A percentile compares a stretch with the other conserved stretches of the same genome.
These are phyloP conservation scores for Raillietiella orientalis DNA, from an alignment of 2,888 invertebrate genomes.

Conservation along the genomic window DNA sequence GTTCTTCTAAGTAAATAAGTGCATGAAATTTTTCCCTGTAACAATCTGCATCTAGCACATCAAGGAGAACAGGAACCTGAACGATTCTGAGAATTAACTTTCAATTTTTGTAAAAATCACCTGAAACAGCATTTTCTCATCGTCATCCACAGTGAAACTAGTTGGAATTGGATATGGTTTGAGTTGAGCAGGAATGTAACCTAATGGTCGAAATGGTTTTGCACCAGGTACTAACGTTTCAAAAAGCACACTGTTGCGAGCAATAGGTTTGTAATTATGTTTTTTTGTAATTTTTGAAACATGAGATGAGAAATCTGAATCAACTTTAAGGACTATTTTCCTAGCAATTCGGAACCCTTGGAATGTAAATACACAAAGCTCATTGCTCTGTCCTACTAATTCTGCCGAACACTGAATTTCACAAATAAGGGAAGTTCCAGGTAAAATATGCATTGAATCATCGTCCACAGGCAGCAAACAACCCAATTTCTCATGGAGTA, in stretches of 20 bases:
- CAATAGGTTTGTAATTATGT: too few relatives aligned
- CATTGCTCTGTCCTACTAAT: constrained; percentile 20
- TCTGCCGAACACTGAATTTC: not conserved
- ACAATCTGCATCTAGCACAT: constrained; percentile 18
- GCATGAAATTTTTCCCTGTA: constrained; percentile 35
- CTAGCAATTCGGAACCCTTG: constrained; percentile 24
- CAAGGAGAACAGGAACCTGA: constrained; percentile 9
- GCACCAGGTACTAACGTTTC: constrained; percentile 10
- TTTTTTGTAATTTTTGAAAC: not conserved
- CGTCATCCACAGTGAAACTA: constrained; percentile 13
- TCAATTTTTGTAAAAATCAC: constrained; percentile 8
- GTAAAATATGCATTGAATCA: constrained; percentile 7
- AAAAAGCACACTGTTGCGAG: not conserved
- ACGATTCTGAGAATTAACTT: too few relatives aligned
- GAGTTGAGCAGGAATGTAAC: constrained; percentile 24
- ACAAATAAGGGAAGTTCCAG: constrained; percentile 20
- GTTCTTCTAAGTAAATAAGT: constrained; percentile 47
- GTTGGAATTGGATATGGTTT: constrained; percentile 16
- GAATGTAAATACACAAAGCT: constrained; percentile 25
- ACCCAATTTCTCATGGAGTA: too few relatives aligned
- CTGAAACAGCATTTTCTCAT: constrained; percentile 13
- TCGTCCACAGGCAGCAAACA: too few relatives aligned
- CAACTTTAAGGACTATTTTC: constrained; percentile 20
- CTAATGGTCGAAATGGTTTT: constrained; percentile 21
- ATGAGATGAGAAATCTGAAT: too few relatives aligned